Percentiles rank a stretch among this genome's conserved stretches.
Conservation (phyloP, 2,888 invertebrate species). For the Melanotus villosus region DNA sequence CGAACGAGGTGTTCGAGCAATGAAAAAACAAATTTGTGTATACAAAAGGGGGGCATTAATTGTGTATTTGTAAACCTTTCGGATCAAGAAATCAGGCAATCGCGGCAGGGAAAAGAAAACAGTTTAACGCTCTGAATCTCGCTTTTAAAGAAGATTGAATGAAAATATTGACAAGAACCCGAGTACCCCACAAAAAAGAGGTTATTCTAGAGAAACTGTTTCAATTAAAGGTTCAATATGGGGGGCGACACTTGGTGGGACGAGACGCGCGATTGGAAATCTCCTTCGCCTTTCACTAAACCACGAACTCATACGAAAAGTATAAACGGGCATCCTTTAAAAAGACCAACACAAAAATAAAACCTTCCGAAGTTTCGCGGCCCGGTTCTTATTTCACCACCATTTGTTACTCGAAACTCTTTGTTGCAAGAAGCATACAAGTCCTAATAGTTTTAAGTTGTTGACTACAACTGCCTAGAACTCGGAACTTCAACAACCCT, state of each 20-base stretch:
- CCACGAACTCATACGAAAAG: conserved; percentile 5
- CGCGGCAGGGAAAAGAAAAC: conserved; percentile 35
- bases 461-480: conserved; percentile 29
- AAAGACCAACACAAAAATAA: not conserved
- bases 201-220: conserved; percentile 27
- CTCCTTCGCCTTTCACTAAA: conserved; percentile 10
- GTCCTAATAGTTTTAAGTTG: conserved; percentile 34
- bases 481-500: conserved; percentile 13
- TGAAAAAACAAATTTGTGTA: not conserved
- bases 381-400: conserved; percentile 6
- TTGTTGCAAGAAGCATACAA: conserved; percentile 14
- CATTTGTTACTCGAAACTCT: conserved; percentile 21
- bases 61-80: conserved; percentile 36
- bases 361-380: conserved; percentile 1
- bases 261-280: conserved; percentile 31
- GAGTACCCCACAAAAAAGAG: conserved; percentile 30
- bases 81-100: conserved; percentile 24
- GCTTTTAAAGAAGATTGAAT: conserved; percentile 39
- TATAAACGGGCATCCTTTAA: conserved; percentile 13
- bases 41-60: conserved; percentile 23
- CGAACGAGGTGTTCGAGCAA: not conserved
- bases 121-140: conserved; percentile 35
- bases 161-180: conserved; percentile 43
- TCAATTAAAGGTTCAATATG: conserved; percentile 38
- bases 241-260: conserved; percentile 21